These are phyloP conservation scores for Antheraea assamensis DNA, from an alignment of 2,888 invertebrate genomes.

Conservation along the genomic window DNA sequence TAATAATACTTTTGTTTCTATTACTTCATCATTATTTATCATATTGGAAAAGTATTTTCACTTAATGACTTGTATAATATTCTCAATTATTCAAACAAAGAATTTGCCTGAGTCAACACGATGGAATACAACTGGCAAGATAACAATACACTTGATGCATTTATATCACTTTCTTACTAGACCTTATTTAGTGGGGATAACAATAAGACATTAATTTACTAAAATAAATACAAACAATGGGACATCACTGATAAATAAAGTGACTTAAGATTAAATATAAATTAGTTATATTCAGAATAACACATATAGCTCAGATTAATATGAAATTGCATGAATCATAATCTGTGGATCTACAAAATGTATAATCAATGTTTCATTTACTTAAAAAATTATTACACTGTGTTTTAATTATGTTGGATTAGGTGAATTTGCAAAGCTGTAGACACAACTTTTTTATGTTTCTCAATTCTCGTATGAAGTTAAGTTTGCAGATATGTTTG, in stretches of 20 bases:
- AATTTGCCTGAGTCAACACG: background rate
- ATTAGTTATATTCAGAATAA: background rate
- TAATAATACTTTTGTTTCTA: background rate
- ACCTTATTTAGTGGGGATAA: slow-evolving; percentile 9
- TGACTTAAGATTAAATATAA: background rate
- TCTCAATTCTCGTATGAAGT: too few species aligned
- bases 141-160: background rate
- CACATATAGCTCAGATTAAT: background rate
- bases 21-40: background rate
- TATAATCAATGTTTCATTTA: too few species aligned
- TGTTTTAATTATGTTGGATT: too few species aligned
- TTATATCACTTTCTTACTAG: background rate
- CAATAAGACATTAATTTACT: background rate
- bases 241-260: background rate
- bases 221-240: background rate
- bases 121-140: slow-evolving; percentile 1
- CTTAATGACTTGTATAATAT: background rate
- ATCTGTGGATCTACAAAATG: too few species aligned
- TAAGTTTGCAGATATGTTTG: too few species aligned
- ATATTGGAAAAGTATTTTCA: background rate
- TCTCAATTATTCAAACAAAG: background rate
- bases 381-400: too few species aligned
- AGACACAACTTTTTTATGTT: too few species aligned
- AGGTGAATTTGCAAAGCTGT: too few species aligned
- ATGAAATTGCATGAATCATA: too few species aligned